These are phyloP conservation scores for Lithophane semibrunnea DNA, from an alignment of 2,888 invertebrate genomes.

Conservation along the genomic window DNA sequence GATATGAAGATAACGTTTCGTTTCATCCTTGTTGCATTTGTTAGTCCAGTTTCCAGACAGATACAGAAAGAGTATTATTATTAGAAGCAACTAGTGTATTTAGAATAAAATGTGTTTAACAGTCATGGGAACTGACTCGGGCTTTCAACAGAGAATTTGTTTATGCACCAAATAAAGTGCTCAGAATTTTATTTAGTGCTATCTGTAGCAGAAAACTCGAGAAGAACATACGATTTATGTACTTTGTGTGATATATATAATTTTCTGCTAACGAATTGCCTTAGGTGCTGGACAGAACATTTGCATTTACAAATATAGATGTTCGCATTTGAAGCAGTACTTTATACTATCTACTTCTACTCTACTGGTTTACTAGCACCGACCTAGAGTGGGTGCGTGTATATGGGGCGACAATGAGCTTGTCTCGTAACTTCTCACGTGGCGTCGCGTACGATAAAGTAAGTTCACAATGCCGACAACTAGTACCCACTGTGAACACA, in stretches of 20 bases:
- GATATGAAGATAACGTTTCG: not conserved
- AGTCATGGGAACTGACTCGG: conserved; percentile 20
- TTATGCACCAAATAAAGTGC: conserved; percentile 45
- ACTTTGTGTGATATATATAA: conserved; percentile 38
- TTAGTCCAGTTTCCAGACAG: not conserved
- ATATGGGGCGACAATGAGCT: conserved; percentile 58
- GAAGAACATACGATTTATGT: conserved; percentile 40
- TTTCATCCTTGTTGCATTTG: not conserved
- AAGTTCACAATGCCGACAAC: conserved; percentile 67
- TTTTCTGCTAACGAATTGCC: conserved; percentile 50
- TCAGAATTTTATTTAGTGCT: conserved; percentile 48
- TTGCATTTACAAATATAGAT: conserved; percentile 61
- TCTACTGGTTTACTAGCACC: conserved; percentile 11
- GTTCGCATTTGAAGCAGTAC: conserved; percentile 45
- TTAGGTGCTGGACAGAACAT: conserved; percentile 49
- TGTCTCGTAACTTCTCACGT: conserved; percentile 64
- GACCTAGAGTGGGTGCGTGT: conserved; percentile 47
- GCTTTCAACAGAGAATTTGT: conserved; percentile 27
- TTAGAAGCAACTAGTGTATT: conserved; percentile 16
- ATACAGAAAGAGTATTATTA: not conserved
- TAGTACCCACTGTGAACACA: conserved; percentile 55
- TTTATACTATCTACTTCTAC: conserved; percentile 42
- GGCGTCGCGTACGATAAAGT: conserved; percentile 65
- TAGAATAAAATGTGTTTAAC: conserved; percentile 8
- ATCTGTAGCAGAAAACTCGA: conserved; percentile 51